Evolutionary conservation across 2,113 vertebrate genomes (phyloP), one percentile per base, ranked within the genome.

Genomic region (Myrmophylax atrothorax): DNA sequence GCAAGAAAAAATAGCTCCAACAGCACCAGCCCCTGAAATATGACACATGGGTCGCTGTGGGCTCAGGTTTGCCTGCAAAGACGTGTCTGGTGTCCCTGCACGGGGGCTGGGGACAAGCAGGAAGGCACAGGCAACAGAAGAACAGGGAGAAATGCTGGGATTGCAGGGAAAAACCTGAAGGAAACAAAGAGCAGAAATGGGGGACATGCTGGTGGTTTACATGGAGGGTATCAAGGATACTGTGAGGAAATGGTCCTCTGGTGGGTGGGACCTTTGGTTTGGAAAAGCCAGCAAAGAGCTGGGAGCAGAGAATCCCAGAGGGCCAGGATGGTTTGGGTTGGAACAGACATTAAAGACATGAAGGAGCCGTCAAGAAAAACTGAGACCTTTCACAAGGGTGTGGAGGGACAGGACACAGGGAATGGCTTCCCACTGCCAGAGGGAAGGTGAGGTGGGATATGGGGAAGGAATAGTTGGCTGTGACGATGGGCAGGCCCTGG

Each of bases 1-100:
- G 7, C 8, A 8, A 9, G 4, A 72, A 87, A 82, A 94, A 95
- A 96, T 70, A 96, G 84, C 89, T 95, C 80, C 68, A 18, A 7
- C 75, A 60, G 93, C 86, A 35, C 22, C 35, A 1, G 14, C 68
- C 78, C 94, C 80, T 12, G 3, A 81, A 96, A 96, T 62, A 79
- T 28, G 49, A 16, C 64, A 37, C 53, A 33, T 4, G 4, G 83
- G 52, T 49, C 12, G 5, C 70, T 6, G 6, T 6, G n/a, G 74
- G 44, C 79, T 93, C 47, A 0, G 47, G 9, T 29, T 26, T 23
- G 64, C 33, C 73, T 52, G 70, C 77, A 29, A 49, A 63, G 78
- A 19, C 8, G 3, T 12, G 79, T 6, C 87, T 90, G 64, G 33
- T 55, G 81, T 15, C 12, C 53, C 78, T 31, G 56, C 46, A 26